Percentiles rank a stretch among this genome's conserved stretches.
phyloP scores from a whole-genome alignment of 2,888 invertebrate genomes.

The Folsomia manolachei region DNA sequence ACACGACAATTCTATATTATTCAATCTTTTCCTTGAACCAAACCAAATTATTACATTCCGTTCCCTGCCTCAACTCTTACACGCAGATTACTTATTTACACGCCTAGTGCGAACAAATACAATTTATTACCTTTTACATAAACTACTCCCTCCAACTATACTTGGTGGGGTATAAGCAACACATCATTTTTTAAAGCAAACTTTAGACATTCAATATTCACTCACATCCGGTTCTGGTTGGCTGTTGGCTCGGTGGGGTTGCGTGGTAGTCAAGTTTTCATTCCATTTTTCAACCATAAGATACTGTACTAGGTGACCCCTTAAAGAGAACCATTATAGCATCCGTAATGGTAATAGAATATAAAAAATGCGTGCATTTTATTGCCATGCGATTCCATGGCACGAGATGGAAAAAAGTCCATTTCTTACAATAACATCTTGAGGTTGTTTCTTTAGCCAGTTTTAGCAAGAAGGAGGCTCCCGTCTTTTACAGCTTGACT shows the following conservation, averaged over 20 bases:
- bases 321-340: too few relatives aligned
- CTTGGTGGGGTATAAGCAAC: neutral
- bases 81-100: constrained; percentile 5
- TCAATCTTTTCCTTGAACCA: neutral
- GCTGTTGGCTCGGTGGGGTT: neutral
- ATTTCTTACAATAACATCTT: too few relatives aligned
- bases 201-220: constrained; percentile 1
- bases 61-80: neutral
- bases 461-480: neutral
- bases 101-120: neutral
- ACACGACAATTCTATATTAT: neutral
- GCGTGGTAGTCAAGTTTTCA: neutral
- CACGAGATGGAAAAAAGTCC: neutral
- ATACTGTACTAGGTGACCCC: too few relatives aligned
- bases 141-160: neutral
- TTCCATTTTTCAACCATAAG: neutral
- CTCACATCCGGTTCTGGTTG: constrained; percentile 5
- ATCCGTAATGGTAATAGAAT: neutral
- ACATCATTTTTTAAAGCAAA: neutral
- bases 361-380: neutral
- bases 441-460: too few relatives aligned
- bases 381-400: neutral
- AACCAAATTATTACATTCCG: neutral
- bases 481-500: neutral
- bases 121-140: neutral